phyloP scores from a whole-genome alignment of 1,140 invertebrate species.

The Drosophila ananassae region DNA sequence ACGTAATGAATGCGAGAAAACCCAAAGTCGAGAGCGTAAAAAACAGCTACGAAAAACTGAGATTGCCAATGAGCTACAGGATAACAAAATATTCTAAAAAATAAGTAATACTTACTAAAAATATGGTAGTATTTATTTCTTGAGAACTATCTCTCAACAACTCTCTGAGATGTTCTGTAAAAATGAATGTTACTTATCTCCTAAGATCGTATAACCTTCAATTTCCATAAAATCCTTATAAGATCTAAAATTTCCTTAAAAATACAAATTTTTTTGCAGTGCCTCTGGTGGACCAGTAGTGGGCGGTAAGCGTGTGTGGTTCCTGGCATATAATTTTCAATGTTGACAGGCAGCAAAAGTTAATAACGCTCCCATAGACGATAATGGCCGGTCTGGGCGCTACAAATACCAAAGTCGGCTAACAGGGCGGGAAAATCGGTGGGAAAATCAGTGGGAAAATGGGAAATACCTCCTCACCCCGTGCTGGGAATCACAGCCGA shows the following conservation, averaged over 20 bases:
- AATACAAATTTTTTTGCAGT: background rate
- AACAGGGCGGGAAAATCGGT: background rate
- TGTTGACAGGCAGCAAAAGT: conserved; percentile 78
- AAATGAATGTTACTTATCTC: too few relatives aligned
- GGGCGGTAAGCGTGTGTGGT: conserved; percentile 21
- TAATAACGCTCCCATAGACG: conserved; percentile 77
- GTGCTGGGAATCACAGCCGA: conserved; percentile 6
- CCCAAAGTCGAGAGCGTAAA: conserved; percentile 57
- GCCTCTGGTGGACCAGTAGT: background rate
- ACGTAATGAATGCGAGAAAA: conserved; percentile 75
- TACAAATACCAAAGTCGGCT: conserved; percentile 40
- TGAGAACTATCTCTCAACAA: too few relatives aligned
- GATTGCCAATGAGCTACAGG: conserved; percentile 29
- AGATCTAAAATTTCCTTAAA: too few relatives aligned
- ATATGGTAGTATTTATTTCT: too few relatives aligned
- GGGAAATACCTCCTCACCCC: background rate
- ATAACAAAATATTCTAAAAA: background rate
- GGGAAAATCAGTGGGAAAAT: background rate
- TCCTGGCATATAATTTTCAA: conserved; percentile 73
- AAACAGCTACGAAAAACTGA: conserved; percentile 32
- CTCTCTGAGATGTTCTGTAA: too few relatives aligned
- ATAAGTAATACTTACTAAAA: background rate
- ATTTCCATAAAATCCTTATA: too few relatives aligned
- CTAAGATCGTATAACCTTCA: too few relatives aligned
- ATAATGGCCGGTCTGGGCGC: conserved; percentile 57